Conservation (phyloP, 2,113 vertebrate species). For the Anseranas semipalmata region DNA sequence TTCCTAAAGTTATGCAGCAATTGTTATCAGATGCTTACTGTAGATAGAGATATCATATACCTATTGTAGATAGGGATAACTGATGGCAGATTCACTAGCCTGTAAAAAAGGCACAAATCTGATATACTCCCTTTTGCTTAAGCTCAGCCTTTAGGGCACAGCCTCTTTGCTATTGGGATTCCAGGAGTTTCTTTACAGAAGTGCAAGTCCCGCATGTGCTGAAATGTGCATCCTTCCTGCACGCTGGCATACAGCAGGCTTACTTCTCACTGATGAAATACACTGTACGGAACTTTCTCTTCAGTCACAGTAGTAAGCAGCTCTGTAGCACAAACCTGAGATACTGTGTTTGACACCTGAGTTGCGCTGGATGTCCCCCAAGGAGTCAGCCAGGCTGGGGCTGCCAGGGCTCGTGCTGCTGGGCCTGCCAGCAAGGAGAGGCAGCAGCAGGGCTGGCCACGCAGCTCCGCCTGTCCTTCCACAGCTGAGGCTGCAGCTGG, state of each 20-base stretch:
- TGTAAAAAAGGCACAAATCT: background rate
- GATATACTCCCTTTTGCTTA: background rate
- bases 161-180: background rate
- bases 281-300: background rate
- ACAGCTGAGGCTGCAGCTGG: background rate
- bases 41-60: background rate
- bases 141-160: background rate
- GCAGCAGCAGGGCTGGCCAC: background rate
- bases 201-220: background rate
- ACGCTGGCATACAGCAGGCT: accelerated
- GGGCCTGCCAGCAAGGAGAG: background rate
- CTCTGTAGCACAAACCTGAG: background rate
- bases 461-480: background rate
- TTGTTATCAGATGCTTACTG: background rate
- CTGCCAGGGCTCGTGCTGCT: background rate
- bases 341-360: background rate
- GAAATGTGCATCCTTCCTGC: accelerated
- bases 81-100: background rate
- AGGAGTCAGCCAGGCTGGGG: background rate
- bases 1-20: background rate
- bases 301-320: background rate
- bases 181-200: background rate
- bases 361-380: background rate
- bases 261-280: background rate
- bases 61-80: background rate